Evolutionary conservation across 1,140 invertebrate species (phyloP).

Genomic region (Musca domestica): DNA sequence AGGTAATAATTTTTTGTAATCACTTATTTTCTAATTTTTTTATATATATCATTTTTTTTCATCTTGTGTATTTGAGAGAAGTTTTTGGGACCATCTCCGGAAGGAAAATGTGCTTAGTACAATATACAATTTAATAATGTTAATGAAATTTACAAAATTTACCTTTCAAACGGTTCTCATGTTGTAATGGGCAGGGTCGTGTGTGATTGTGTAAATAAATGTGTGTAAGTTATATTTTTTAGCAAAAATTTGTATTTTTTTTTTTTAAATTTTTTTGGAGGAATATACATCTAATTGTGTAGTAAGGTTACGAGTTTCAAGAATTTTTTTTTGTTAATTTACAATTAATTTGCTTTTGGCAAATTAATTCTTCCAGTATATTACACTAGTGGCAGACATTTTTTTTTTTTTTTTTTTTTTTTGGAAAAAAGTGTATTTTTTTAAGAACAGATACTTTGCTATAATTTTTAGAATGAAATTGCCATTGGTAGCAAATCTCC

Average conservation of each 20-base stretch:
- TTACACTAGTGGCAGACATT: too few species aligned
- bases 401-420: neutral
- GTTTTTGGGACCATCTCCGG: too few species aligned
- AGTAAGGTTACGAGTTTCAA: too few species aligned
- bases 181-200: neutral
- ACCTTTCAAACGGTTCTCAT: neutral
- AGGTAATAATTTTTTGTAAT: conserved; percentile 13
- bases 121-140: neutral
- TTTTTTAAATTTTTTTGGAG: too few species aligned
- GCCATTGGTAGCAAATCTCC: too few species aligned
- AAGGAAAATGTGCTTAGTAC: neutral
- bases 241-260: neutral
- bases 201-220: too few species aligned
- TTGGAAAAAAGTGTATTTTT: too few species aligned
- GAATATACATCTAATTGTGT: too few species aligned
- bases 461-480: too few species aligned
- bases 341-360: too few species aligned
- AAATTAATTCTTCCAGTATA: too few species aligned
- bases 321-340: neutral
- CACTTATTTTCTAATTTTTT: neutral
- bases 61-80: too few species aligned
- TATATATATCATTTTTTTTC: neutral
- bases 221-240: neutral
- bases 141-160: neutral
- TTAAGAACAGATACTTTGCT: neutral